Evolutionary conservation across 1,140 invertebrate genomes (phyloP).

Genomic region (Cyrtorhinus lividipennis): DNA sequence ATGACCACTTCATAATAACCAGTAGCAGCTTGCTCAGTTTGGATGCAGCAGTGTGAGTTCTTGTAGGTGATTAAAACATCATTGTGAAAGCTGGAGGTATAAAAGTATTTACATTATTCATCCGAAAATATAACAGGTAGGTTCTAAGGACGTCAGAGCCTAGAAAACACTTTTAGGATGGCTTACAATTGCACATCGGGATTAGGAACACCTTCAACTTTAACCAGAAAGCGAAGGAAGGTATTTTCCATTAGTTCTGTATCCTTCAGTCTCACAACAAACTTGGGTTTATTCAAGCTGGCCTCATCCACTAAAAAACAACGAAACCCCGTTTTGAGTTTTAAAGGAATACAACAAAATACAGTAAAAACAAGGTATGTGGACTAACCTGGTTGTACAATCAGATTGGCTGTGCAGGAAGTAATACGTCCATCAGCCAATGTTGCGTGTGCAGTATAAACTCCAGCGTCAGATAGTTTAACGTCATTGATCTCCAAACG

Average conservation of each 20-base stretch:
- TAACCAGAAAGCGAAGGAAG: slow-evolving; percentile 75
- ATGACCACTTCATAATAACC: slow-evolving; percentile 87
- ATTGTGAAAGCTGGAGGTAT: slow-evolving; percentile 61
- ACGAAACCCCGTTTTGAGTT: not conserved
- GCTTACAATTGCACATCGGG: slow-evolving; percentile 75
- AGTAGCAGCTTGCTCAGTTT: slow-evolving; percentile 52
- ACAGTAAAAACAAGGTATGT: not conserved
- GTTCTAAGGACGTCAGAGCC: too few relatives aligned
- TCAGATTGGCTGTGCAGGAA: slow-evolving; percentile 66
- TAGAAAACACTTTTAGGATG: too few relatives aligned
- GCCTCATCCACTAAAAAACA: slow-evolving; percentile 48
- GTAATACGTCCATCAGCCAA: slow-evolving; percentile 57
- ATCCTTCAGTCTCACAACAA: slow-evolving; percentile 67
- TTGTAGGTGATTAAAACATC: slow-evolving; percentile 49
- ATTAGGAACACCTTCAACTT: slow-evolving; percentile 71
- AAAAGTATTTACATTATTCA: slow-evolving; percentile 12
- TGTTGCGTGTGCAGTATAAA: slow-evolving; percentile 81
- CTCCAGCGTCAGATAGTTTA: slow-evolving; percentile 64
- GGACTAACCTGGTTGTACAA: slow-evolving; percentile 64
- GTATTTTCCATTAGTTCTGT: slow-evolving; percentile 76
- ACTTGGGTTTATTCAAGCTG: slow-evolving; percentile 60
- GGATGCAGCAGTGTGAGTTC: slow-evolving; percentile 54
- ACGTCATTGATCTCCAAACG: slow-evolving; percentile 67
- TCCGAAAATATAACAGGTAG: too few relatives aligned
- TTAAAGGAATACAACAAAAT: too few relatives aligned